A percentile compares a stretch with the other conserved stretches of the same genome.
phyloP scores from a whole-genome alignment of 30 jellyfish, hydroid and myxozoan genomes.

The Turritopsis rubra region DNA sequence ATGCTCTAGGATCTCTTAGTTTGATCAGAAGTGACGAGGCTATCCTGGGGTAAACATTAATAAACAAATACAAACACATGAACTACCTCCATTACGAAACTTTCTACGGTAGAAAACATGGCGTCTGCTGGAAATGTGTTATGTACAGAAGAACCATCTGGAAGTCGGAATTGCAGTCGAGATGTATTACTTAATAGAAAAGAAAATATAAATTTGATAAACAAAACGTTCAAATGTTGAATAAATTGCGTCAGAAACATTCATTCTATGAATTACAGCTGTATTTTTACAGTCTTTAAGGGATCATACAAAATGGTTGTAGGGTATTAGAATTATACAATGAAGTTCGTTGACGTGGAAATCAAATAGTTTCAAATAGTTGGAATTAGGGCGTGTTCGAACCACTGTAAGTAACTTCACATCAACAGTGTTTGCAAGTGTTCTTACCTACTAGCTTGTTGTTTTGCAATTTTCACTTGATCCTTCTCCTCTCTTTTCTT shows the following conservation, averaged over 20 bases:
- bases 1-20: too few species aligned
- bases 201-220: not conserved
- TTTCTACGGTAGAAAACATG: constrained; percentile 29
- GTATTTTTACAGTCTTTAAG: too few species aligned
- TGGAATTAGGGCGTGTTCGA: not conserved
- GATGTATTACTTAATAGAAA: constrained; percentile 38
- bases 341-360: too few species aligned
- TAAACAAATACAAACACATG: not conserved
- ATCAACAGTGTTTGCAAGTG: not conserved
- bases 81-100: constrained; percentile 35
- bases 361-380: not conserved
- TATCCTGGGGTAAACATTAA: too few species aligned
- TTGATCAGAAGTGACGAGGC: too few species aligned
- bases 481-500: not conserved
- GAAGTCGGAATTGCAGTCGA: constrained; percentile 78
- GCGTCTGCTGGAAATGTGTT: constrained; percentile 58
- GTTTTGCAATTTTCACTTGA: not conserved
- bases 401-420: not conserved
- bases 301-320: not conserved
- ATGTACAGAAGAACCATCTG: constrained; percentile 69
- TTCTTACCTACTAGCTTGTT: not conserved
- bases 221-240: too few species aligned
- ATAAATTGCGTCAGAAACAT: too few species aligned
- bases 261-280: too few species aligned
- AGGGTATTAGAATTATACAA: too few species aligned